Conservation (phyloP, 2,888 invertebrate genomes). For the Pachymerium ferrugineum region DNA sequence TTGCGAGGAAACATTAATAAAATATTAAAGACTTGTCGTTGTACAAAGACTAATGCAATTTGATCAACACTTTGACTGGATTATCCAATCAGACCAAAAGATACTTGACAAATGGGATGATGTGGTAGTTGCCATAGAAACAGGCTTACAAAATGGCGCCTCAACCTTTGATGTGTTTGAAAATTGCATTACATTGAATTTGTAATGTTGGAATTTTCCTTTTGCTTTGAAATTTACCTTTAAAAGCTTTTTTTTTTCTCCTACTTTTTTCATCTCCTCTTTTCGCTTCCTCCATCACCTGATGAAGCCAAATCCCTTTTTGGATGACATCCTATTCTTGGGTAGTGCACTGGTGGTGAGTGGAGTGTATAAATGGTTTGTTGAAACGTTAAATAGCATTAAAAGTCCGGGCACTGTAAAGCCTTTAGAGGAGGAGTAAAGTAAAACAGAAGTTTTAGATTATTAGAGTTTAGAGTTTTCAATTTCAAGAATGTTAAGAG, state of each 20-base stretch:
- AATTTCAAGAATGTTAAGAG: too few relatives aligned
- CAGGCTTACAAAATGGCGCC: background rate
- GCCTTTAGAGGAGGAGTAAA: background rate
- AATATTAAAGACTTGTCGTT: slow-evolving; percentile 25
- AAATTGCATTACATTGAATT: slow-evolving; percentile 20
- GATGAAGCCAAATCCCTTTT: slow-evolving; percentile 16
- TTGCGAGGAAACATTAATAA: slow-evolving; percentile 25
- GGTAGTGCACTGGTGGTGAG: slow-evolving; percentile 3
- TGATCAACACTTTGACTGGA: slow-evolving; percentile 7
- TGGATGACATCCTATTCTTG: slow-evolving; percentile 5
- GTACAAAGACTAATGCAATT: background rate
- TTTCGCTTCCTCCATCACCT: background rate
- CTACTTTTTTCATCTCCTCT: background rate
- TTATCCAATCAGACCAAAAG: slow-evolving; percentile 19
- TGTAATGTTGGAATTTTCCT: slow-evolving; percentile 15
- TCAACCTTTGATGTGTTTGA: slow-evolving; percentile 20
- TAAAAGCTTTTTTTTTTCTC: slow-evolving; percentile 4
- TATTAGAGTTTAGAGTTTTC: too few relatives aligned
- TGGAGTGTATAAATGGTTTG: slow-evolving; percentile 15
- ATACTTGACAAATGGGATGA: slow-evolving; percentile 28
- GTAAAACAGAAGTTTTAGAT: background rate
- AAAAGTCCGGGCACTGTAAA: background rate
- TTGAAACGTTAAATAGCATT: slow-evolving; percentile 19
- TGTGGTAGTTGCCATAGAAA: background rate
- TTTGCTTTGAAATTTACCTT: slow-evolving; percentile 16